Evolutionary conservation across 2,888 invertebrate species (phyloP).

Genomic region (Cremastinae sp.): DNA sequence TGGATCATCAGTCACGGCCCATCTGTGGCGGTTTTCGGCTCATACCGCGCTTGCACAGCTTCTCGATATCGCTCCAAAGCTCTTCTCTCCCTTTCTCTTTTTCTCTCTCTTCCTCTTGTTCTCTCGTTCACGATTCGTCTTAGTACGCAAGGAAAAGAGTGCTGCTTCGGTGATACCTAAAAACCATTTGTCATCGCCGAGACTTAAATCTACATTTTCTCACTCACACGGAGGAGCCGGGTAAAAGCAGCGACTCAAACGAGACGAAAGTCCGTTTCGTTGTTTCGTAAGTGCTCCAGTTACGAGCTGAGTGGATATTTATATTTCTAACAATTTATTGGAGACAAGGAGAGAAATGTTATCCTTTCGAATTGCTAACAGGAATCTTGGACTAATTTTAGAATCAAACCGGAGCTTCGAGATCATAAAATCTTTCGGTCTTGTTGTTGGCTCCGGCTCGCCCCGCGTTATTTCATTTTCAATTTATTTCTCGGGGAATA

Average conservation of each 20-base stretch:
- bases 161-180: constrained; percentile 65
- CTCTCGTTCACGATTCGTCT: constrained; percentile 58
- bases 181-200: constrained; percentile 78
- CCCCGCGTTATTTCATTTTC: too few species aligned
- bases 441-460: too few species aligned
- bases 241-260: constrained; percentile 33
- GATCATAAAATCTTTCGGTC: not conserved
- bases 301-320: constrained; percentile 30
- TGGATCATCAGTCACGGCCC: constrained; percentile 80
- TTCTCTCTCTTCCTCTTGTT: constrained; percentile 47
- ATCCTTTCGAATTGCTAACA: not conserved
- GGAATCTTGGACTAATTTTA: not conserved
- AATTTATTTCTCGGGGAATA: too few species aligned
- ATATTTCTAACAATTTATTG: constrained; percentile 27
- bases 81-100: constrained; percentile 27
- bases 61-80: constrained; percentile 61
- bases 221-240: constrained; percentile 34
- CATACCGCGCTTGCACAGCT: constrained; percentile 64
- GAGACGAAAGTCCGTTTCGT: constrained; percentile 33
- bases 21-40: constrained; percentile 75
- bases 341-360: constrained; percentile 2
- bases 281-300: constrained; percentile 27
- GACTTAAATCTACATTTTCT: constrained; percentile 72
- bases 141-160: constrained; percentile 60
- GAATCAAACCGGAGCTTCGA: not conserved